Evolutionary conservation across 2,113 vertebrate species (phyloP), one percentile per base, ranked within the genome.

Genomic region (Butorides virescens): DNA sequence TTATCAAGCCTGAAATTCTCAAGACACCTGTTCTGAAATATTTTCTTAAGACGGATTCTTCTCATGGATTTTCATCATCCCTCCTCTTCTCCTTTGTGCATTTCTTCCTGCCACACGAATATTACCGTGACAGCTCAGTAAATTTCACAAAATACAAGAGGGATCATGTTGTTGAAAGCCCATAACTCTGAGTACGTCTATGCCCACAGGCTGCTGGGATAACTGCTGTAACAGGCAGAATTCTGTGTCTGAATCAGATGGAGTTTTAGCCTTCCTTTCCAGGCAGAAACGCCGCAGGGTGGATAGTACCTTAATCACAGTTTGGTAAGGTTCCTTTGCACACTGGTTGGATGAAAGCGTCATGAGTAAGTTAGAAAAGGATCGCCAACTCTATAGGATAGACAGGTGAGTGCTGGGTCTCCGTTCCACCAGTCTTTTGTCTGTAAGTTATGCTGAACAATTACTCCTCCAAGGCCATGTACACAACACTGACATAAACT

Each of bases 121-220:
- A 79, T 65, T 65, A 84, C 68, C 4, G 2, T 61, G 93, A 94
- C 90, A 95, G 92, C 80, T 95, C 92, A 87, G 92, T 89, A 92
- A 89, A 92, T 93, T 93, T 92, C 83, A 94, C 65, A 88, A 95
- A 96, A 94, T 84, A 83, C 86, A 96, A 74, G 63, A 96, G 73
- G 82, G 88, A 97, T 89, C 92, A 72, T 89, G 92, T 75, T 94
- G 90, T 22, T 90, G 80, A 96, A 93, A 96, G 93, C 42, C 88
- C 26, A 1, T 93, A 94, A 94, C 82, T 94, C 85, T 34, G 42
- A 96, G 85, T 67, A 86, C 79, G 67, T 71, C 91, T 49, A 92
- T 92, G 91, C 92, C 95, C 70, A 83, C 75, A 88, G 90, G 96
- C 93, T 93, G 71, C 82, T 55, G 71, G 77, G 66, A n/a, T 82